phyloP scores from a whole-genome alignment of 2,797 vertebrate species.

The Chromobotia macracanthus region DNA sequence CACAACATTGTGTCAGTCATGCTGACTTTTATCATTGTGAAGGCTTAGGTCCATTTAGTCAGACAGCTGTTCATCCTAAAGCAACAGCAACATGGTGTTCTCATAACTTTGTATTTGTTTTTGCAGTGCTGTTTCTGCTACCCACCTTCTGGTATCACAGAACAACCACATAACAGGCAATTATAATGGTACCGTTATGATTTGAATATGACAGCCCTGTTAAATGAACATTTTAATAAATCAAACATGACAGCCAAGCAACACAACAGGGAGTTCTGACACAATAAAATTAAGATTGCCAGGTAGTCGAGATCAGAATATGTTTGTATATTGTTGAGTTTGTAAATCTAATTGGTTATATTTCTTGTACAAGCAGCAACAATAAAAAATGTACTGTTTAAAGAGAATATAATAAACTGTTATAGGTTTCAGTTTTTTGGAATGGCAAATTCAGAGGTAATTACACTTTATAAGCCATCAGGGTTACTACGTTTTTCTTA shows the following conservation, averaged over 20 bases:
- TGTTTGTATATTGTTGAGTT: too few relatives aligned
- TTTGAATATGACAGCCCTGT: constrained; percentile 17
- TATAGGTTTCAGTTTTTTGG: background rate
- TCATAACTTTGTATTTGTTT: constrained; percentile 13
- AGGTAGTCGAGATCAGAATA: constrained; percentile 10
- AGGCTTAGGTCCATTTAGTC: background rate
- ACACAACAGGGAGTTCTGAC: background rate
- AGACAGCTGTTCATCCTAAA: constrained; percentile 34
- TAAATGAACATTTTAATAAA: constrained; percentile 10
- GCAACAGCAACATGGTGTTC: constrained; percentile 6
- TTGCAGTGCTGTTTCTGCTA: constrained; percentile 38
- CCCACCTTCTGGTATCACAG: constrained; percentile 28
- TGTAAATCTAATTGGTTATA: background rate
- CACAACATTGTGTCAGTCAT: constrained; percentile 13
- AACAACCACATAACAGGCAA: constrained; percentile 23
- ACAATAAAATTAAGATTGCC: background rate
- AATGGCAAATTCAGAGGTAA: background rate
- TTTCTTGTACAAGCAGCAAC: background rate
- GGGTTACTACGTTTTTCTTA: background rate
- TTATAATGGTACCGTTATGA: background rate
- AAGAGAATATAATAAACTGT: background rate
- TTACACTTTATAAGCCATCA: background rate
- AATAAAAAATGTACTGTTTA: background rate
- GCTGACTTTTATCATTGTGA: background rate
- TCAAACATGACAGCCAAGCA: constrained; percentile 18